phyloP scores from a whole-genome alignment of 2,797 vertebrate genomes.

The Pipistrellus pipistrellus region DNA sequence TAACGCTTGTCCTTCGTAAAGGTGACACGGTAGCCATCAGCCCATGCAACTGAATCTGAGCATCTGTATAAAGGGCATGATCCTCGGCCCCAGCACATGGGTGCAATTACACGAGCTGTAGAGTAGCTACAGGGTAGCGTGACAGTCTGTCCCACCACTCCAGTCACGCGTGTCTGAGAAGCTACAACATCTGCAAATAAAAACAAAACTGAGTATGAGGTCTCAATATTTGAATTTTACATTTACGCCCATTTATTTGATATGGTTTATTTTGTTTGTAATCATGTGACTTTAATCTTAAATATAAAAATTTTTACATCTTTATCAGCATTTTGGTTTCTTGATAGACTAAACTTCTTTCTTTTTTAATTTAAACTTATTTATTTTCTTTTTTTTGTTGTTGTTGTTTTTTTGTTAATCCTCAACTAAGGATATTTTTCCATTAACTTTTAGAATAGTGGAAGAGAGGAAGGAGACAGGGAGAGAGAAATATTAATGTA shows the following conservation, averaged over 20 bases:
- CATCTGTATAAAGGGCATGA: constrained; percentile 84
- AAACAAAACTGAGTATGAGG: too few species aligned
- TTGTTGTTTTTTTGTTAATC: neutral
- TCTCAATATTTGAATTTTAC: neutral
- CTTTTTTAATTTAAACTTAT: neutral
- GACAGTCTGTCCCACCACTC: constrained; percentile 80
- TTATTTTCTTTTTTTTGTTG: neutral
- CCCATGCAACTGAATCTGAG: constrained; percentile 78
- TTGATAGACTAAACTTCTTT: too few species aligned
- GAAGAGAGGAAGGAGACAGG: neutral
- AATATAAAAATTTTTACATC: neutral
- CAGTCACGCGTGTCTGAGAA: too few species aligned
- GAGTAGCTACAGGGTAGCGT: constrained; percentile 87
- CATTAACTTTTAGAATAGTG: neutral
- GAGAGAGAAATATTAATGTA: neutral
- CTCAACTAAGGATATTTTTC: too few species aligned
- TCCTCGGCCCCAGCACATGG: constrained; percentile 89
- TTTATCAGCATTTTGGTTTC: neutral
- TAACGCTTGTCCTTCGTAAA: constrained; percentile 82
- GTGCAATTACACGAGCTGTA: constrained; percentile 64
- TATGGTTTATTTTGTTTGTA: neutral
- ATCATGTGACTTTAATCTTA: neutral
- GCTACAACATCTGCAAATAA: too few species aligned
- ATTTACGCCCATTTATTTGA: neutral
- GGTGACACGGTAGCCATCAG: constrained; percentile 81